Evolutionary conservation across 2,113 vertebrate species (phyloP).

Genomic region (Paradoxurus hermaphroditus): DNA sequence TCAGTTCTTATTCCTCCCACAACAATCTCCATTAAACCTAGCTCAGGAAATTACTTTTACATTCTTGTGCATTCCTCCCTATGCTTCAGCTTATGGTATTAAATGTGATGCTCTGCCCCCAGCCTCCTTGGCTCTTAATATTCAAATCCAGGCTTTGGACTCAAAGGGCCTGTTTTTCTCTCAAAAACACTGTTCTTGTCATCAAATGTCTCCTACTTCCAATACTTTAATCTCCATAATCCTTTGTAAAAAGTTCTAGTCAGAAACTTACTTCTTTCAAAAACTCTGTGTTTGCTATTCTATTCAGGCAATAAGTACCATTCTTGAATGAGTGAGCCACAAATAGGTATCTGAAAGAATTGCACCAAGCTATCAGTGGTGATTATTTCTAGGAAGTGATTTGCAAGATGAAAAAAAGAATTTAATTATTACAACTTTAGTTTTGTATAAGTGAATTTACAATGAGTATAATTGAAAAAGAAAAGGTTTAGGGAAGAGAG

Average conservation of each 20-base stretch:
- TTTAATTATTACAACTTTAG: background rate
- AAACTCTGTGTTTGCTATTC: background rate
- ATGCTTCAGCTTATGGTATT: background rate
- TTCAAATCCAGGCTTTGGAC: background rate
- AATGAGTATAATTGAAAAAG: background rate
- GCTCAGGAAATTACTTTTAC: background rate
- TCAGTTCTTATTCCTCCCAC: background rate
- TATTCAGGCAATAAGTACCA: background rate
- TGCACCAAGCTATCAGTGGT: background rate
- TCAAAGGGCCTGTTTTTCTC: background rate
- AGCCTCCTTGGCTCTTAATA: background rate
- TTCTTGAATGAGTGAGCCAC: background rate
- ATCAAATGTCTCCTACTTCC: background rate
- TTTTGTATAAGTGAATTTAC: background rate
- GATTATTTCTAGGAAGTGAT: background rate
- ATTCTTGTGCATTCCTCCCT: background rate
- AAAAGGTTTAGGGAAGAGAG: background rate
- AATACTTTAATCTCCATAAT: background rate
- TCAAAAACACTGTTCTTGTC: background rate
- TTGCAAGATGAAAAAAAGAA: background rate
- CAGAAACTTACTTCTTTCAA: background rate
- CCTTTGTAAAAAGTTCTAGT: background rate
- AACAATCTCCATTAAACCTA: background rate
- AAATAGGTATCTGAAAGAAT: background rate
- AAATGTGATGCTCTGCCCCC: background rate